Evolutionary conservation across 2,113 vertebrate genomes (phyloP).

Genomic region (Electrona antarctica): DNA sequence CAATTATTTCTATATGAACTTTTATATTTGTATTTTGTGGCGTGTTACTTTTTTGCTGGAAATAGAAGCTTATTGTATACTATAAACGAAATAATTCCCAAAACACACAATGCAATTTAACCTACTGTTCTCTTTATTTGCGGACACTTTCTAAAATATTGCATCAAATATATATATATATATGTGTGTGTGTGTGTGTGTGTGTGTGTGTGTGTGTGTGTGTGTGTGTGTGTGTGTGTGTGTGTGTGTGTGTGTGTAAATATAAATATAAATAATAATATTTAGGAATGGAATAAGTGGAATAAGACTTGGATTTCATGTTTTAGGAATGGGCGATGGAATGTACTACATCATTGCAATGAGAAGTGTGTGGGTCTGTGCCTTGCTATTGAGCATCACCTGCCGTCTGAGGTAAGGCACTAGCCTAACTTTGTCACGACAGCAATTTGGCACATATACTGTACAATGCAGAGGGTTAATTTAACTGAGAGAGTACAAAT

Average conservation of each 20-base stretch:
- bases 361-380: constrained; percentile 85
- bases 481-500: no score
- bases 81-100: neutral
- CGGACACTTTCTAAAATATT: no score
- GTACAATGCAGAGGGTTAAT: no score
- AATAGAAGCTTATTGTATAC: neutral
- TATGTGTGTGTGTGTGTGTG: no score
- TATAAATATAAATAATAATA: neutral
- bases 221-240: no score
- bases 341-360: constrained; percentile 87
- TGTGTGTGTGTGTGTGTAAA: no score
- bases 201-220: no score
- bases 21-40: neutral
- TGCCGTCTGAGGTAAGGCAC: constrained; percentile 88
- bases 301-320: constrained; percentile 31
- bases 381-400: constrained; percentile 85
- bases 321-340: constrained; percentile 94
- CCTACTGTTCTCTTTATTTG: neutral
- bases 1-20: neutral
- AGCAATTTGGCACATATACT: neutral
- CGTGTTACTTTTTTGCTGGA: neutral
- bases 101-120: neutral
- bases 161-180: neutral
- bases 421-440: constrained; percentile 25
- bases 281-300: neutral